Evolutionary conservation across 2,797 vertebrate species (phyloP).

Genomic region (Liparis tanakae): DNA sequence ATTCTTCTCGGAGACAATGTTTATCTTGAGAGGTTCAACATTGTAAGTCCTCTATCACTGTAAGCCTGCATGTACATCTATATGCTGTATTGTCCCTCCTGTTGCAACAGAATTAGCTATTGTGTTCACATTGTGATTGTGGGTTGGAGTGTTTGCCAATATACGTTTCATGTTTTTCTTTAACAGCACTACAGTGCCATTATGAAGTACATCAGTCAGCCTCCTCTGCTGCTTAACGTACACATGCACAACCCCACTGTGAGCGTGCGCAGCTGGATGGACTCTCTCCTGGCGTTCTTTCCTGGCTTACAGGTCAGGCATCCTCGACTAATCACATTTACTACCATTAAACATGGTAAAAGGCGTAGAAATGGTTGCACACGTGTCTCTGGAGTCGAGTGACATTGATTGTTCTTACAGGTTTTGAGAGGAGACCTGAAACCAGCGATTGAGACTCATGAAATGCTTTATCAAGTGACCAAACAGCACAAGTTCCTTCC

Average conservation of each 20-base stretch:
- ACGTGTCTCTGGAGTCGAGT: background rate
- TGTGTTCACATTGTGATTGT: background rate
- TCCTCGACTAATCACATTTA: slow-evolving; percentile 7
- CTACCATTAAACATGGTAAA: background rate
- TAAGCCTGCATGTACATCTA: background rate
- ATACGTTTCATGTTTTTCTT: slow-evolving; percentile 34
- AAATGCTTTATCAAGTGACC: slow-evolving; percentile 90
- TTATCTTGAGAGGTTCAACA: slow-evolving; percentile 86
- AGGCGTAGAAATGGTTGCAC: background rate
- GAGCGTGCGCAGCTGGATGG: slow-evolving; percentile 88
- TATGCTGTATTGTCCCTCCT: slow-evolving; percentile 1
- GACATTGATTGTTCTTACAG: slow-evolving; percentile 56
- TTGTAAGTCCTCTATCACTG: slow-evolving; percentile 69
- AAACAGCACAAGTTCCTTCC: slow-evolving; percentile 89
- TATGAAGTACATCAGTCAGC: slow-evolving; percentile 90
- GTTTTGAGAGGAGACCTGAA: slow-evolving; percentile 87
- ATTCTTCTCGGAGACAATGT: slow-evolving; percentile 86
- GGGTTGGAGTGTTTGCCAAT: slow-evolving; percentile 1
- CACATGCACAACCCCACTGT: slow-evolving; percentile 90
- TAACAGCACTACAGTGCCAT: slow-evolving; percentile 88
- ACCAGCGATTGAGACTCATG: slow-evolving; percentile 88
- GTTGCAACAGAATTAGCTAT: background rate
- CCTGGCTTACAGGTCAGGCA: slow-evolving; percentile 85
- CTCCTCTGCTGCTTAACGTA: slow-evolving; percentile 87
- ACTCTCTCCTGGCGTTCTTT: slow-evolving; percentile 88